phyloP scores from a whole-genome alignment of 1,140 invertebrate species.

The Drosophila repletoides region DNA sequence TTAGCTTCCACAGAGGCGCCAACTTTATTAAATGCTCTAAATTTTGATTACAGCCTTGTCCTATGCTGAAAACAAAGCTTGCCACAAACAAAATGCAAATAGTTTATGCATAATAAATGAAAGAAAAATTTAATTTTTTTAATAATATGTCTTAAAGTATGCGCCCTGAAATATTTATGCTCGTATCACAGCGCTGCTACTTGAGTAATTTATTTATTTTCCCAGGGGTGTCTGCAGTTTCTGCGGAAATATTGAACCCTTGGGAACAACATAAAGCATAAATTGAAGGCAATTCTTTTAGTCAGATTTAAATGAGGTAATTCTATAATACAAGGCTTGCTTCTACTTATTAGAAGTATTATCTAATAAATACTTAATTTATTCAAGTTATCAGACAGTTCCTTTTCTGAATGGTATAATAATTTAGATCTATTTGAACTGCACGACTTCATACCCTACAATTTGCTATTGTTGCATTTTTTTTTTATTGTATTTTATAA shows the following conservation, averaged over 20 bases:
- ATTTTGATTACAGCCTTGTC: constrained; percentile 4
- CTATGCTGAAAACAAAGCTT: too few species aligned
- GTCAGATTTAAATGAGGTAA: too few species aligned
- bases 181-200: background rate
- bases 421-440: background rate
- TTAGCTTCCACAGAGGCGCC: constrained; percentile 26
- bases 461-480: background rate
- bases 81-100: constrained; percentile 9
- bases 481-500: constrained; percentile 12
- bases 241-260: background rate
- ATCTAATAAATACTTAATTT: too few species aligned
- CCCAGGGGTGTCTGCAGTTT: background rate
- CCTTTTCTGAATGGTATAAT: background rate
- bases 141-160: too few species aligned
- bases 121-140: too few species aligned
- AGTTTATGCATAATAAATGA: too few species aligned
- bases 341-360: too few species aligned
- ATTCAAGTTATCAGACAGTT: too few species aligned
- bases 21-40: background rate
- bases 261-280: too few species aligned
- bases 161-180: too few species aligned
- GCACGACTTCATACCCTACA: background rate
- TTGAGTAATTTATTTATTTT: background rate
- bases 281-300: too few species aligned
- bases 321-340: too few species aligned